A percentile compares a stretch with the other conserved stretches of the same genome.
Conservation (phyloP, 1,140 invertebrate species). For the Nasonia vitripennis region DNA sequence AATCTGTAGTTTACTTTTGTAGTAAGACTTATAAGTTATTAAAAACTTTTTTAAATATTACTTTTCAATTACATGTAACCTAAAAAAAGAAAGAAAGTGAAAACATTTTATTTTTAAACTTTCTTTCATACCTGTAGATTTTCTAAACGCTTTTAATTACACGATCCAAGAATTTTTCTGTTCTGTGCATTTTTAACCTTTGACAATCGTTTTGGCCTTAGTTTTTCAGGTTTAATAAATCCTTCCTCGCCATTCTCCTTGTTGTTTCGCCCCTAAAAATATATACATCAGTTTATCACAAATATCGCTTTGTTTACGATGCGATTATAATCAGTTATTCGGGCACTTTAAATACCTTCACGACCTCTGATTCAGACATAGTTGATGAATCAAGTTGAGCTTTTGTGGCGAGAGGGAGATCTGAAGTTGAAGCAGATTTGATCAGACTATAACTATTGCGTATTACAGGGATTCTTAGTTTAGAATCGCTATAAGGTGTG, state of each 20-base stretch:
- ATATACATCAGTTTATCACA: not conserved
- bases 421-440: slow-evolving; percentile 59
- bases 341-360: slow-evolving; percentile 47
- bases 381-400: slow-evolving; percentile 53
- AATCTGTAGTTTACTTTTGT: slow-evolving; percentile 36
- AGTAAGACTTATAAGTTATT: slow-evolving; percentile 22
- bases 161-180: slow-evolving; percentile 58
- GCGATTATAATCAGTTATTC: slow-evolving; percentile 1
- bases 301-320: not conserved
- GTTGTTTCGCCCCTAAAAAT: slow-evolving; percentile 55
- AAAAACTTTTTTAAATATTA: slow-evolving; percentile 34
- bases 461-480: slow-evolving; percentile 30
- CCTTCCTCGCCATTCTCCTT: slow-evolving; percentile 64
- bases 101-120: slow-evolving; percentile 16
- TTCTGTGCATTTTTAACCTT: slow-evolving; percentile 50
- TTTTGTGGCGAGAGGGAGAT: slow-evolving; percentile 55
- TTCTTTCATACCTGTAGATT: slow-evolving; percentile 33
- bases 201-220: slow-evolving; percentile 56
- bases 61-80: slow-evolving; percentile 35
- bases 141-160: slow-evolving; percentile 54
- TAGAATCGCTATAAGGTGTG: slow-evolving; percentile 52
- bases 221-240: slow-evolving; percentile 57
- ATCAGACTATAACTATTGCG: slow-evolving; percentile 52
- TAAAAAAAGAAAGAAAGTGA: slow-evolving; percentile 32
- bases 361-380: slow-evolving; percentile 56